phyloP scores from a whole-genome alignment of 1,140 invertebrate species.

The Rhagoletis pomonella region DNA sequence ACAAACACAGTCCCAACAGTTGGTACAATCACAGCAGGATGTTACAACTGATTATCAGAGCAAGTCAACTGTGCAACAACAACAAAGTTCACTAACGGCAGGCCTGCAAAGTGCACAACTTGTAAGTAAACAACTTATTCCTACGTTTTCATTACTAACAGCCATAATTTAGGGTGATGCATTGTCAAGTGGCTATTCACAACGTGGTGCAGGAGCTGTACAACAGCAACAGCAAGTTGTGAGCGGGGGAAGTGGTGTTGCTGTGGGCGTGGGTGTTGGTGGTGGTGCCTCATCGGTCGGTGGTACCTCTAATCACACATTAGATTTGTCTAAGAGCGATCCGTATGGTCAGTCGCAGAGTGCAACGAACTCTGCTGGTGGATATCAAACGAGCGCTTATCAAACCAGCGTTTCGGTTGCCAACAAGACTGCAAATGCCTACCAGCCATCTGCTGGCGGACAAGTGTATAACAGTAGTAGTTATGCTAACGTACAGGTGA shows the following conservation, averaged over 20 bases:
- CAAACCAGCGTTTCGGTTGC: slow-evolving; percentile 62
- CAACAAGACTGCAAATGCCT: slow-evolving; percentile 65
- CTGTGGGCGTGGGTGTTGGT: slow-evolving; percentile 59
- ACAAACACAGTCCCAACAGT: slow-evolving; percentile 57
- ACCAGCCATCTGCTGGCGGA: slow-evolving; percentile 64
- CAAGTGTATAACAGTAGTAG: slow-evolving; percentile 68
- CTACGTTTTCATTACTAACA: neutral
- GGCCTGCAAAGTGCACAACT: slow-evolving; percentile 71
- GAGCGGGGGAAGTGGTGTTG: slow-evolving; percentile 58
- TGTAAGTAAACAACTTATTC: slow-evolving; percentile 59
- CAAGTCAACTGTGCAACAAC: slow-evolving; percentile 61
- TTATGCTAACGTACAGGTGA: slow-evolving; percentile 69
- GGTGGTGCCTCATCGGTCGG: slow-evolving; percentile 50
- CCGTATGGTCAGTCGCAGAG: slow-evolving; percentile 65
- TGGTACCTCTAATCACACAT: slow-evolving; percentile 58
- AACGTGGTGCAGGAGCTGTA: slow-evolving; percentile 63
- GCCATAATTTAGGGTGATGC: slow-evolving; percentile 63
- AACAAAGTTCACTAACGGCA: slow-evolving; percentile 58
- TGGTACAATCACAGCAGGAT: slow-evolving; percentile 59
- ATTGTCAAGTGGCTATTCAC: slow-evolving; percentile 65
- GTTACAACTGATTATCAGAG: slow-evolving; percentile 70
- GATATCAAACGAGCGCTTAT: slow-evolving; percentile 69
- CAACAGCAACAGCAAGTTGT: slow-evolving; percentile 57
- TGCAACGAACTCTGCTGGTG: slow-evolving; percentile 58
- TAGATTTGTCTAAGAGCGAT: slow-evolving; percentile 72